Conservation (phyloP, 2,113 vertebrate species). For the Mobula birostris region DNA sequence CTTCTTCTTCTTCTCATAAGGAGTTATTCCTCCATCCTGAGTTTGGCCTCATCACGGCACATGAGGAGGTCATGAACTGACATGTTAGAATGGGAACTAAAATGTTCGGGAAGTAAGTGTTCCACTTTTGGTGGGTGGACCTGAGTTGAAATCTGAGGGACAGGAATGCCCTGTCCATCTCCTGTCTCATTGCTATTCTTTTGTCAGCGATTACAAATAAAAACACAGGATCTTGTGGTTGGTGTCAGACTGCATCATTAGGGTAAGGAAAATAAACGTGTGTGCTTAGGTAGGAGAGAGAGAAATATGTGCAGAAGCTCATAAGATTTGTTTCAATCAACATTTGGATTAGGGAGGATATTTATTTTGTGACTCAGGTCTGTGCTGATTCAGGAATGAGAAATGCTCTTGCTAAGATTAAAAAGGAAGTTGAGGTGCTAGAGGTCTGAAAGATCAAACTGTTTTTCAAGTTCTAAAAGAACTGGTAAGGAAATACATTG, state of each 20-base stretch:
- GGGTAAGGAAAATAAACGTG: neutral
- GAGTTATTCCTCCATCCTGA: too few relatives aligned
- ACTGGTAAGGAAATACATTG: neutral
- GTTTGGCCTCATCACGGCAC: too few relatives aligned
- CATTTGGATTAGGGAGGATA: neutral
- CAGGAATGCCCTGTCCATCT: neutral
- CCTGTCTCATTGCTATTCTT: neutral
- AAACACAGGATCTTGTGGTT: neutral
- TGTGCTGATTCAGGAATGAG: neutral
- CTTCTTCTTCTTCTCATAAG: too few relatives aligned
- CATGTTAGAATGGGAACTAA: too few relatives aligned
- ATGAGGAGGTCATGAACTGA: too few relatives aligned
- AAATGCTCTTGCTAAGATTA: neutral
- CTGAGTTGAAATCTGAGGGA: too few relatives aligned
- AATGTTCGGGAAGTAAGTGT: too few relatives aligned
- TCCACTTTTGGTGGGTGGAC: too few relatives aligned
- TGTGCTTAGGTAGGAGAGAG: neutral
- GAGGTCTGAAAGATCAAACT: neutral
- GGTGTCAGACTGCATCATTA: neutral
- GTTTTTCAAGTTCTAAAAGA: neutral
- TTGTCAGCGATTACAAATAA: neutral
- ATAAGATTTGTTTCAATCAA: too few relatives aligned
- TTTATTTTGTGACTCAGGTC: too few relatives aligned
- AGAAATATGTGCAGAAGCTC: neutral
- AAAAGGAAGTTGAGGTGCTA: neutral